These are phyloP conservation scores for Pyrrhosoma nymphula DNA, from an alignment of 2,888 invertebrate species.

Conservation along the genomic window DNA sequence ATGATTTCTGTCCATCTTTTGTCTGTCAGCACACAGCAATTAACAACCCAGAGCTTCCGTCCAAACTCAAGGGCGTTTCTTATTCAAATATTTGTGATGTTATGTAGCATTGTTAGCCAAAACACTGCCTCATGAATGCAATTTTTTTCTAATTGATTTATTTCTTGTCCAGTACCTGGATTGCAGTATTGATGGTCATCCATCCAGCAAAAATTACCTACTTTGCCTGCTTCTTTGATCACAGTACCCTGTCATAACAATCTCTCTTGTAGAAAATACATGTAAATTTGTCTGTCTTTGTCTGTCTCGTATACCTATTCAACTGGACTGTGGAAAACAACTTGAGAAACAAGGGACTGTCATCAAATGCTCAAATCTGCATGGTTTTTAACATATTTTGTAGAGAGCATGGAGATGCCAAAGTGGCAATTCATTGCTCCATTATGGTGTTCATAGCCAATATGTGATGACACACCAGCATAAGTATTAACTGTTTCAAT, in stretches of 20 bases:
- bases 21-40: constrained; percentile 59
- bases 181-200: constrained; percentile 59
- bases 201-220: constrained; percentile 56
- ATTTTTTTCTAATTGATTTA: constrained; percentile 52
- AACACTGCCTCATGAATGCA: constrained; percentile 67
- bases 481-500: constrained; percentile 64
- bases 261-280: constrained; percentile 56
- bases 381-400: constrained; percentile 64
- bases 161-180: constrained; percentile 65
- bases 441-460: constrained; percentile 63
- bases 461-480: constrained; percentile 62
- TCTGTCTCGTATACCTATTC: constrained; percentile 63
- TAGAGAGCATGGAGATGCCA: constrained; percentile 52
- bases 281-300: constrained; percentile 61
- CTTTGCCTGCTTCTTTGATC: constrained; percentile 65
- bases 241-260: constrained; percentile 60
- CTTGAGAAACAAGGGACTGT: constrained; percentile 51
- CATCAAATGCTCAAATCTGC: constrained; percentile 67
- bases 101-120: constrained; percentile 66
- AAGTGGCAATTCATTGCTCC: constrained; percentile 1
- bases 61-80: constrained; percentile 64
- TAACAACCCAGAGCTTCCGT: constrained; percentile 63
- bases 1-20: constrained; percentile 49
- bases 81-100: constrained; percentile 63
- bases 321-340: constrained; percentile 54